A percentile compares a stretch with the other conserved stretches of the same genome.
phyloP scores from a whole-genome alignment of 1,140 invertebrate genomes.

The Thrips palmi region DNA sequence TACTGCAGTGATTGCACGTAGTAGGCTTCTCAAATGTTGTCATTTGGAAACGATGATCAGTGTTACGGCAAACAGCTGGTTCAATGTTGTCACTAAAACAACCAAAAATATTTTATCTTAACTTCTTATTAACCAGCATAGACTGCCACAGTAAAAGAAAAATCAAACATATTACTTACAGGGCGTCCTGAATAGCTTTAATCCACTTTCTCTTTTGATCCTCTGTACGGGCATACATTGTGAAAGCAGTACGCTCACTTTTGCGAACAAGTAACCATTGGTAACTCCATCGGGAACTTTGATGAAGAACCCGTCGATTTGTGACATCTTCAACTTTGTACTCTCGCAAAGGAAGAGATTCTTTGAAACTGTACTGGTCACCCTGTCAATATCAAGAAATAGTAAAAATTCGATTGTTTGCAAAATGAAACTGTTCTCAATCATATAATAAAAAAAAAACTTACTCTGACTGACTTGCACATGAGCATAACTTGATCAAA shows the following conservation, averaged over 20 bases:
- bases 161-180: slow-evolving; percentile 38
- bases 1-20: slow-evolving; percentile 64
- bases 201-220: slow-evolving; percentile 81
- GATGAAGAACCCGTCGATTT: slow-evolving; percentile 36
- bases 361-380: slow-evolving; percentile 82
- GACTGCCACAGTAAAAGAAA: neutral
- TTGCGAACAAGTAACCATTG: slow-evolving; percentile 71
- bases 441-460: slow-evolving; percentile 18
- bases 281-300: slow-evolving; percentile 56
- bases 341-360: slow-evolving; percentile 65
- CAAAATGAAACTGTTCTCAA: neutral
- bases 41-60: slow-evolving; percentile 74
- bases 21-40: slow-evolving; percentile 68
- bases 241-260: slow-evolving; percentile 65
- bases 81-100: slow-evolving; percentile 65
- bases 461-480: slow-evolving; percentile 71
- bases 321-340: slow-evolving; percentile 69
- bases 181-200: slow-evolving; percentile 74
- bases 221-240: slow-evolving; percentile 74
- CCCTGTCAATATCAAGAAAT: slow-evolving; percentile 33
- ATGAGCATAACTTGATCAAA: slow-evolving; percentile 94
- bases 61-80: slow-evolving; percentile 52
- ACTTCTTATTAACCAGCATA: neutral
- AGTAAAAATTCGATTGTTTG: slow-evolving; percentile 8
- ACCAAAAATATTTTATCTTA: slow-evolving; percentile 10